Evolutionary conservation across 2,888 invertebrate genomes (phyloP), one percentile per base, ranked within the genome.

Genomic region (Lottia scabra): DNA sequence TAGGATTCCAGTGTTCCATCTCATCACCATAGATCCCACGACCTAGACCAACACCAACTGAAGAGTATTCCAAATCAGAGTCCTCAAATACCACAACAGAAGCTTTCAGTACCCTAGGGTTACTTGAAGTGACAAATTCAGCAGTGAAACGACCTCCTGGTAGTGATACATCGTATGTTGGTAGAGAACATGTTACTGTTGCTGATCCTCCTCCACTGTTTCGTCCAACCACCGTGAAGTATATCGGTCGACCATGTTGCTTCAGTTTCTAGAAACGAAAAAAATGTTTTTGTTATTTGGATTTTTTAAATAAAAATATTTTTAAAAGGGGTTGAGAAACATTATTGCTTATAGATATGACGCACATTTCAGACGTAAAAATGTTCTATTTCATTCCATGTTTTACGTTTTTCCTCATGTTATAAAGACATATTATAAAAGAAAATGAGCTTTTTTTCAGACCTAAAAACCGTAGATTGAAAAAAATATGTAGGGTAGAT

Each of bases 91-190:
- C 78, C 6, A 80, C 74, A 30, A 82, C 73, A 12, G 72, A 72
- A 0, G 79, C 83, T 23, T 76, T 77, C 27, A 83, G 67, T 15
- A 74, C 68, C 3, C 67, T 68, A 3, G 81, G 78, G 68, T 84
- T 84, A 69, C 83, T 83, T 63, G 81, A 80, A 15, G 78, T 70
- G 2, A 27, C 46, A 64, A 81, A 84, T 1, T 74, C 82, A 8
- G 76, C 76, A 10, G 71, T 69, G 3, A 84, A 67, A 10, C 83
- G 72, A 10, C 81, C 84, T 1, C 74, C 73, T 0, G 84, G 84
- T 30, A 76, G 64, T 16, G 83, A 83, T 27, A 77, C 73, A 67
- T 84, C 84, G 68, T 80, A 84, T 0, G 81, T 83, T 0, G 76
- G 73, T 10, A 84, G 74, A 27, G 65, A 45, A 71, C 84, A 84